These are phyloP conservation scores for Peromyscus polionotus DNA, from an alignment of 2,113 vertebrate species.

Conservation along the genomic window DNA sequence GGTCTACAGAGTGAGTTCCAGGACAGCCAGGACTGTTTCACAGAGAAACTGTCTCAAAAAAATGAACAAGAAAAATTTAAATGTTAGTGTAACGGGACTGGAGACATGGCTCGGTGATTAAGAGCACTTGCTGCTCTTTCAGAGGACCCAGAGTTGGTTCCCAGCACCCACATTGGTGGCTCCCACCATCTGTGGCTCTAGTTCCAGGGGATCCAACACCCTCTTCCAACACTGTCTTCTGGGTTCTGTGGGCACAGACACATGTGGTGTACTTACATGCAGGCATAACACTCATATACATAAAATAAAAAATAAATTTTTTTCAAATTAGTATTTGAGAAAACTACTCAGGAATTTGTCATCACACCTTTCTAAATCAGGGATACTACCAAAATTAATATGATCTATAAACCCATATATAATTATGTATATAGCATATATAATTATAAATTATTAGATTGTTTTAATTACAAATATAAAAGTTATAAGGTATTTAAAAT, in stretches of 20 bases:
- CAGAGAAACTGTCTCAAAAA: not conserved
- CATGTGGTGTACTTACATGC: not conserved
- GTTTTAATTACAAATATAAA: not conserved
- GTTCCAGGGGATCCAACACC: not conserved
- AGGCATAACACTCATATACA: not conserved
- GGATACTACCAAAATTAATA: constrained; percentile 23
- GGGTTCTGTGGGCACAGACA: not conserved
- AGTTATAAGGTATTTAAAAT: constrained; percentile 34
- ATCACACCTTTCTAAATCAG: constrained; percentile 46
- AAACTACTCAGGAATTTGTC: not conserved
- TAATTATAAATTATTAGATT: not conserved
- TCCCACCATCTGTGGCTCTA: not conserved
- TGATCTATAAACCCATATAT: not conserved
- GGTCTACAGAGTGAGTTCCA: no score
- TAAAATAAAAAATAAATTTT: not conserved
- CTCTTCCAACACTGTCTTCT: not conserved
- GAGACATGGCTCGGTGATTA: not conserved
- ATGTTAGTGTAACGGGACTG: not conserved
- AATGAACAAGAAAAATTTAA: not conserved
- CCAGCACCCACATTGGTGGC: not conserved
- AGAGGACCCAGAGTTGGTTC: not conserved
- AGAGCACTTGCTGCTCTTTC: not conserved
- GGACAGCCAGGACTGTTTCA: no score
- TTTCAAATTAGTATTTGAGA: not conserved
- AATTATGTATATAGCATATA: not conserved